These are phyloP conservation scores for Leptinotarsa lineolata DNA, from an alignment of 1,140 invertebrate species.

Conservation along the genomic window DNA sequence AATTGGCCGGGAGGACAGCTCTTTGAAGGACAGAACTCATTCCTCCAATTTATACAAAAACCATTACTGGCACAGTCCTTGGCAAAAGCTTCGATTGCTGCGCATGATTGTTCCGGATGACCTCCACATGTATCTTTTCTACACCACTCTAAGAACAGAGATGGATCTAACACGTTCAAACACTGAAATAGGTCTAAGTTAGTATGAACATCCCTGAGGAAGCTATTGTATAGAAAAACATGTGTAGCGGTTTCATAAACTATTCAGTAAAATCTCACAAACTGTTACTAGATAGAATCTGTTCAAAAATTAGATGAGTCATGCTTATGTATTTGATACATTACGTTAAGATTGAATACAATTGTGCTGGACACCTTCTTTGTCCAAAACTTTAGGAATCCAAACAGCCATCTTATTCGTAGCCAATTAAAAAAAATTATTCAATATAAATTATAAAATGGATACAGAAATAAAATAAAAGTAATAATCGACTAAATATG, in stretches of 20 bases:
- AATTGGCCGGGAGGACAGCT: constrained; percentile 63
- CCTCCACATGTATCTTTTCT: constrained; percentile 68
- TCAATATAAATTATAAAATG: too few relatives aligned
- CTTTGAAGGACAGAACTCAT: constrained; percentile 66
- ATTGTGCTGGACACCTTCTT: background rate
- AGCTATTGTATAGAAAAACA: too few relatives aligned
- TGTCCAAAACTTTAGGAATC: background rate
- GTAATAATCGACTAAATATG: too few relatives aligned
- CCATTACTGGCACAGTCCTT: constrained; percentile 69
- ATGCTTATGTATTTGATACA: too few relatives aligned
- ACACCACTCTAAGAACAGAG: constrained; percentile 69
- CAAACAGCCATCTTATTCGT: background rate
- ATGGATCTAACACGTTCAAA: constrained; percentile 71
- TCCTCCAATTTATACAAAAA: constrained; percentile 74
- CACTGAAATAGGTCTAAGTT: constrained; percentile 59
- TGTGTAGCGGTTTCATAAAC: too few relatives aligned
- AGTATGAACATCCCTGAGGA: too few relatives aligned
- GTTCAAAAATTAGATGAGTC: too few relatives aligned
- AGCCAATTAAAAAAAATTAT: too few relatives aligned
- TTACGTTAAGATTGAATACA: too few relatives aligned
- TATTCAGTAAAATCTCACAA: too few relatives aligned
- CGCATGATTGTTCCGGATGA: constrained; percentile 63
- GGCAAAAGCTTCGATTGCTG: constrained; percentile 71
- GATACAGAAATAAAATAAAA: too few relatives aligned
- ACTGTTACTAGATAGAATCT: too few relatives aligned